Evolutionary conservation across 2,888 invertebrate genomes (phyloP).

Genomic region (Drosophila longiperda): DNA sequence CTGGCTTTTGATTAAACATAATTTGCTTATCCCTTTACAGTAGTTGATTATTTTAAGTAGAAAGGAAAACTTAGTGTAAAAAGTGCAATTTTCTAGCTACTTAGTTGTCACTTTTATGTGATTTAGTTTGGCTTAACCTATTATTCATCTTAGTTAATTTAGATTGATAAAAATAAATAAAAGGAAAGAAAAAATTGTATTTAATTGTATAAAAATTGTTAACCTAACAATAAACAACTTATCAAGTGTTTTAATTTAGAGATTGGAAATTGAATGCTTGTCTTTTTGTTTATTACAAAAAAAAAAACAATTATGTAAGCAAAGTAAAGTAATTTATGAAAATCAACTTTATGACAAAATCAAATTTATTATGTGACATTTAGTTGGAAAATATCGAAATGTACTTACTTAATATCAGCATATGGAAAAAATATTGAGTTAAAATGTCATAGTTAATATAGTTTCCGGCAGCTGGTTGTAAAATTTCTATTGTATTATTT

Average conservation of each 20-base stretch:
- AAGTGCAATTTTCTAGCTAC: not conserved
- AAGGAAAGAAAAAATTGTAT: not conserved
- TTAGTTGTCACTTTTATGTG: not conserved
- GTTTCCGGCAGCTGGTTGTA: not conserved
- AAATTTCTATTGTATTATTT: not conserved
- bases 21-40: not conserved
- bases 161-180: not conserved
- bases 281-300: not conserved
- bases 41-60: not conserved
- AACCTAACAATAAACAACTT: not conserved
- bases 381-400: not conserved
- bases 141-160: not conserved
- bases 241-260: not conserved
- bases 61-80: not conserved
- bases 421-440: not conserved
- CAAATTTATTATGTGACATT: not conserved
- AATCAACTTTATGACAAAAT: not conserved
- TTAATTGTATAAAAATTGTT: not conserved
- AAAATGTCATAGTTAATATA: not conserved
- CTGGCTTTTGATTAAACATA: slow-evolving; percentile 24
- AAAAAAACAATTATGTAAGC: not conserved
- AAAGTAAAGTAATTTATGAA: not conserved
- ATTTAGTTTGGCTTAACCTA: not conserved
- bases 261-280: not conserved
- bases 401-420: not conserved